phyloP scores from a whole-genome alignment of 2,113 vertebrate genomes.

The Apaloderma vittatum region DNA sequence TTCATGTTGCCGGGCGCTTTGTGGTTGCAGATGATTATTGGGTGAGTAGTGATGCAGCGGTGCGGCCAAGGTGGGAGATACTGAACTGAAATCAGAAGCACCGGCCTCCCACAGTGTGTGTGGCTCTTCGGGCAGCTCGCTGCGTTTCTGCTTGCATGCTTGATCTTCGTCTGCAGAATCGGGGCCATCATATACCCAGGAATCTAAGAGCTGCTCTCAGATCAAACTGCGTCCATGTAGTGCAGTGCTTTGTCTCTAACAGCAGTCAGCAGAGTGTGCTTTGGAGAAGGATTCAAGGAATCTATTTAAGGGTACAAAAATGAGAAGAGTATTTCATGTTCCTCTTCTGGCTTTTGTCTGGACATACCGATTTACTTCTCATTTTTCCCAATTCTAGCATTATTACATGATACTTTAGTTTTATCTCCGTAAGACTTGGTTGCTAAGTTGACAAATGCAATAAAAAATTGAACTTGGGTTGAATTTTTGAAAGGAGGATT shows the following conservation, averaged over 20 bases:
- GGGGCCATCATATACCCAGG: not conserved
- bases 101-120: too few species aligned
- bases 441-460: not conserved
- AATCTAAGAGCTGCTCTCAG: not conserved
- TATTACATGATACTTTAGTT: not conserved
- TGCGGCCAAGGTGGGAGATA: not conserved
- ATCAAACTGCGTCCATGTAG: not conserved
- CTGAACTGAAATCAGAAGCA: not conserved
- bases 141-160: not conserved
- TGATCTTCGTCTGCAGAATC: not conserved
- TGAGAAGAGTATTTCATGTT: not conserved
- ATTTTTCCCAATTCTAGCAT: not conserved
- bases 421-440: not conserved
- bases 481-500: slow-evolving; percentile 3
- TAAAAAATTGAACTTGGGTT: not conserved
- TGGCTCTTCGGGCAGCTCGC: not conserved
- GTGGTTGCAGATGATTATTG: not conserved
- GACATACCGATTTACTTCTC: not conserved
- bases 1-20: not conserved
- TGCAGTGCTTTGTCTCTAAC: not conserved
- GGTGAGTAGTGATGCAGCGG: rapidly evolving
- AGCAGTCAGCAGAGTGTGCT: not conserved
- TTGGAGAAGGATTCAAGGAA: not conserved
- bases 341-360: slow-evolving; percentile 13
- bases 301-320: slow-evolving; percentile 28